These are phyloP conservation scores for Nycteola revayana DNA, from an alignment of 2,888 invertebrate species.

Conservation along the genomic window DNA sequence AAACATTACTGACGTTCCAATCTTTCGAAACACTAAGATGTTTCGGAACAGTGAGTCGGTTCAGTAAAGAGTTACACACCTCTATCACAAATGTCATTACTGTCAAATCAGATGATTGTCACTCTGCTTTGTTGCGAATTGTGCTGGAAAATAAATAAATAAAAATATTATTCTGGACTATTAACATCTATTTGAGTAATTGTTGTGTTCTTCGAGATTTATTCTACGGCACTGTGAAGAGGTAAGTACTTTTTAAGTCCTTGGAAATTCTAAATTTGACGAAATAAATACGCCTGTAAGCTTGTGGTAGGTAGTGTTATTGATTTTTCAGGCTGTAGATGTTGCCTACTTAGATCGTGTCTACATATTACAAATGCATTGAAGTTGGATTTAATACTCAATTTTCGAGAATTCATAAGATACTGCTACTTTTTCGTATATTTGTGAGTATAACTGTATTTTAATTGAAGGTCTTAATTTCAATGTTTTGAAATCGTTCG, in stretches of 20 bases:
- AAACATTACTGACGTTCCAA: no score
- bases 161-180: conserved; percentile 38
- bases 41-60: no score
- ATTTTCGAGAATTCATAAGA: no score
- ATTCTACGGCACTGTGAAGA: conserved; percentile 31
- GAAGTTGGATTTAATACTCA: no score
- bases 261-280: conserved; percentile 23
- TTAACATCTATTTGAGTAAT: conserved; percentile 23
- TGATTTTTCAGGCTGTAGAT: conserved; percentile 46
- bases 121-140: conserved; percentile 39
- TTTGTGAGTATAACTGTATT: no score
- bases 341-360: conserved; percentile 24
- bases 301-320: conserved; percentile 38
- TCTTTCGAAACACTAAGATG: no score
- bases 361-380: conserved; percentile 11
- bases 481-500: conserved; percentile 51
- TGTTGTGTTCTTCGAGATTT: conserved; percentile 26
- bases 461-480: conserved; percentile 46
- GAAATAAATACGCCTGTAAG: conserved; percentile 29
- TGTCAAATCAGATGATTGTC: conserved; percentile 43
- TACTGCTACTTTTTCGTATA: no score
- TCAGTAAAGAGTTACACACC: no score
- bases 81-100: no score
- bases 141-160: conserved; percentile 52
- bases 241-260: conserved; percentile 41